Evolutionary conservation across 2,888 invertebrate species (phyloP).

Genomic region (Drosophila mercatorum): DNA sequence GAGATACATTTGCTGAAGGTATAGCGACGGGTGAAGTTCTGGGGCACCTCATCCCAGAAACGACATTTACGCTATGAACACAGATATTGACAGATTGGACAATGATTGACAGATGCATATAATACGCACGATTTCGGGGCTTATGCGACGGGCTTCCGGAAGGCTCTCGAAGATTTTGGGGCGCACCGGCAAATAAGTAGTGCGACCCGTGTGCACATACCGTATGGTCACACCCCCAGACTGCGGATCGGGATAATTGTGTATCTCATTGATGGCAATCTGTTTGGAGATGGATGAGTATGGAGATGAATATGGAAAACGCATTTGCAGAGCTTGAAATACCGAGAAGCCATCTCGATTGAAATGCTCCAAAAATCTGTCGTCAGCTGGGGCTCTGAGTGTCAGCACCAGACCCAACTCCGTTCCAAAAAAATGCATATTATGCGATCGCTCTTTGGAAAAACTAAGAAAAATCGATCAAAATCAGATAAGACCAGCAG

Average conservation of each 20-base stretch:
- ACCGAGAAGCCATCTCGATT: constrained; percentile 86
- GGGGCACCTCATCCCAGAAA: constrained; percentile 85
- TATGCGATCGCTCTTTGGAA: constrained; percentile 27
- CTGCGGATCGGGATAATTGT: constrained; percentile 63
- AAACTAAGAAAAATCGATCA: constrained; percentile 39
- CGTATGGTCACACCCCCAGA: constrained; percentile 65
- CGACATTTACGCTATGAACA: constrained; percentile 86
- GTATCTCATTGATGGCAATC: constrained; percentile 58
- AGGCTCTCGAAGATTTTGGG: constrained; percentile 68
- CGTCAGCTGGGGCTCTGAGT: constrained; percentile 86
- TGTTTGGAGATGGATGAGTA: constrained; percentile 1
- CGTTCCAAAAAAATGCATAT: constrained; percentile 79
- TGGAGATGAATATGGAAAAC: background rate
- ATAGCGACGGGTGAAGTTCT: constrained; percentile 84
- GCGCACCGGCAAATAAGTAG: constrained; percentile 54
- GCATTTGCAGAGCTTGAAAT: constrained; percentile 21
- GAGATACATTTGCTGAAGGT: constrained; percentile 87
- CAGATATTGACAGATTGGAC: constrained; percentile 24
- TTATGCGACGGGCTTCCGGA: constrained; percentile 61
- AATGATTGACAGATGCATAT: background rate
- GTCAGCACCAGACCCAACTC: constrained; percentile 85
- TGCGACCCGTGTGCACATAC: constrained; percentile 46
- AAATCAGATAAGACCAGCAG: background rate
- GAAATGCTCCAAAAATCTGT: constrained; percentile 86
- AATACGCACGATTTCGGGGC: constrained; percentile 46